Conservation (phyloP, 2,797 vertebrate species). For the Bradypodion pumilum region DNA sequence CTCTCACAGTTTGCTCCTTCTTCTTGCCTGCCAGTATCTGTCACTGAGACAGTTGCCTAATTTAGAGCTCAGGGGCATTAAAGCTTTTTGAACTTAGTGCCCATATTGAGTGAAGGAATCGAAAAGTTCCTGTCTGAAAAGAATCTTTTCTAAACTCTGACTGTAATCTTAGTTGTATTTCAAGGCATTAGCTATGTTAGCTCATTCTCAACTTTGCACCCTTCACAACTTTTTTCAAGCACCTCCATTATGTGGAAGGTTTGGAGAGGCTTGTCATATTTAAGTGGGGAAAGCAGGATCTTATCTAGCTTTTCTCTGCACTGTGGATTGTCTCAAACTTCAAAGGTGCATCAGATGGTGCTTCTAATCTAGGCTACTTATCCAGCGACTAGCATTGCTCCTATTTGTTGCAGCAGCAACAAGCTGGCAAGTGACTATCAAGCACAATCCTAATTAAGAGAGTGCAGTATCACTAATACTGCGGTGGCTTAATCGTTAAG, state of each 20-base stretch:
- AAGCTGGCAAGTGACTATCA: slow-evolving; percentile 17
- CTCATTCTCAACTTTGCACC: not conserved
- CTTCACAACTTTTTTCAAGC: not conserved
- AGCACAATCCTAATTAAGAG: slow-evolving; percentile 18
- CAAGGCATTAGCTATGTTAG: too few species aligned
- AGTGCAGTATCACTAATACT: slow-evolving; percentile 19
- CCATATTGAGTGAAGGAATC: too few species aligned
- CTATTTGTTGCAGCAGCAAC: not conserved
- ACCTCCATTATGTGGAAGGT: not conserved
- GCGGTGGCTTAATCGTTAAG: too few species aligned
- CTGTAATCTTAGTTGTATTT: too few species aligned
- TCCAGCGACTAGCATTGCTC: not conserved
- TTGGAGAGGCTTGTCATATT: not conserved
- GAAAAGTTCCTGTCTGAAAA: too few species aligned
- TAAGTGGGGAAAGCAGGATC: not conserved
- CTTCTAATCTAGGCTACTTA: not conserved
- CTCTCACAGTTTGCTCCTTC: not conserved
- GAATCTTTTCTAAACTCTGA: too few species aligned
- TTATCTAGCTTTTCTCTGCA: not conserved
- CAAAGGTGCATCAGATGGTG: not conserved
- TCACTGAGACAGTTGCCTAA: not conserved
- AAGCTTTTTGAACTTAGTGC: too few species aligned
- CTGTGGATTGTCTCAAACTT: not conserved
- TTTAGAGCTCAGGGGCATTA: not conserved
- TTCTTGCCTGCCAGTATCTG: not conserved